phyloP scores from a whole-genome alignment of 1,140 invertebrate genomes.

The Drosophila bocki region DNA sequence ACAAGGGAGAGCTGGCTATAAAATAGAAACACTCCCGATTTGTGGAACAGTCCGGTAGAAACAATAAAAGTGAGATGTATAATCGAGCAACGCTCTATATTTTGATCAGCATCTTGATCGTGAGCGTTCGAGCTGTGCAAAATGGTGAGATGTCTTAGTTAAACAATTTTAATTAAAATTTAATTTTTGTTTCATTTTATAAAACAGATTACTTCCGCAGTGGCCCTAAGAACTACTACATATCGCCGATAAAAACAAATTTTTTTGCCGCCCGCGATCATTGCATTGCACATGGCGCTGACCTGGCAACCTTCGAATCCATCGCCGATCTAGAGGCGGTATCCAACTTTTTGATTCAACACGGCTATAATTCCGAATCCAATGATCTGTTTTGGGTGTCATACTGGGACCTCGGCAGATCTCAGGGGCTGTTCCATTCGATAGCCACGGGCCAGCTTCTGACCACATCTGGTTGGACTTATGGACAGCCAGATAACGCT shows the following conservation, averaged over 20 bases:
- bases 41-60: not conserved
- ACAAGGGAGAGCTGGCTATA: not conserved
- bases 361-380: not conserved
- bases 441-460: conserved; percentile 1
- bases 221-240: not conserved
- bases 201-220: not conserved
- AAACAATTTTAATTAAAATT: not conserved
- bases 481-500: not conserved
- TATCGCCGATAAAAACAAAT: not conserved
- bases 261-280: conserved; percentile 3
- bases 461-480: not conserved
- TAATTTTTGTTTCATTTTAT: not conserved
- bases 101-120: not conserved
- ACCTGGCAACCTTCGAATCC: conserved; percentile 2
- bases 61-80: not conserved
- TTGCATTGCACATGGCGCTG: not conserved
- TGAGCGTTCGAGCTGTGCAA: too few relatives aligned
- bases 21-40: not conserved
- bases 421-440: not conserved
- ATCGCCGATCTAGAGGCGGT: not conserved
- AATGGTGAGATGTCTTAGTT: not conserved
- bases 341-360: not conserved
- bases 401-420: conserved; percentile 1
- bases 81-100: not conserved
- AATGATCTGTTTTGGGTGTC: not conserved